These are phyloP conservation scores for Bombylius discolor DNA, from an alignment of 2,888 invertebrate species.

Conservation along the genomic window DNA sequence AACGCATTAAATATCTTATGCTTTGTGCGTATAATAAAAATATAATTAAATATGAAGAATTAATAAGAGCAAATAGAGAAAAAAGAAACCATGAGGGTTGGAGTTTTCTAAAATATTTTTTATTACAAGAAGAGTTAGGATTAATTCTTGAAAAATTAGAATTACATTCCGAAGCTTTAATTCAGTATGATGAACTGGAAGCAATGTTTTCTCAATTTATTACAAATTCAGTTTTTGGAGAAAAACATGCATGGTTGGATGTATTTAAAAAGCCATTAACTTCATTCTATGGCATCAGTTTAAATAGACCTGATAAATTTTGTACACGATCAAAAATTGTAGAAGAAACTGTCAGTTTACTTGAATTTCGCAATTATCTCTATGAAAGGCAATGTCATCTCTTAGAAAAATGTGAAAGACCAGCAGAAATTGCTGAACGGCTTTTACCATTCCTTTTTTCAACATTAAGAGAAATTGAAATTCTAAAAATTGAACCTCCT, in stretches of 20 bases:
- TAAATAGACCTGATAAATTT: constrained; percentile 45
- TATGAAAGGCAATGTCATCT: constrained; percentile 87
- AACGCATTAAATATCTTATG: constrained; percentile 66
- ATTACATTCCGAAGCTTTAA: constrained; percentile 82
- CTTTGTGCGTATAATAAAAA: constrained; percentile 78
- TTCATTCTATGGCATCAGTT: constrained; percentile 67
- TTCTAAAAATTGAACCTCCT: constrained; percentile 65
- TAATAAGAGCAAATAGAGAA: constrained; percentile 80
- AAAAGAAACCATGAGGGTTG: constrained; percentile 79
- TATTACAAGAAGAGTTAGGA: constrained; percentile 88
- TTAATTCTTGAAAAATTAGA: constrained; percentile 90
- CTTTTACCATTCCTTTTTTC: constrained; percentile 84
- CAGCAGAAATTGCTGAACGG: constrained; percentile 64
- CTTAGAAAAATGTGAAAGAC: constrained; percentile 38
- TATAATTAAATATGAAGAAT: constrained; percentile 75
- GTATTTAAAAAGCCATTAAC: constrained; percentile 68
- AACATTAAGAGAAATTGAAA: constrained; percentile 68
- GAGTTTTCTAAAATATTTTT: constrained; percentile 91
- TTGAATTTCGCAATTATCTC: constrained; percentile 87
- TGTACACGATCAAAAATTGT: constrained; percentile 35
- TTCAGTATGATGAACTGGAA: constrained; percentile 95
- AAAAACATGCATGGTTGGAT: constrained; percentile 72
- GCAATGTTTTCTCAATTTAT: constrained; percentile 94
- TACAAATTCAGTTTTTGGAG: constrained; percentile 80
- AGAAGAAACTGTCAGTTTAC: constrained; percentile 46